A percentile compares a stretch with the other conserved stretches of the same genome.
Conservation (phyloP, 2,113 vertebrate species). For the Potamarius usumacintae region DNA sequence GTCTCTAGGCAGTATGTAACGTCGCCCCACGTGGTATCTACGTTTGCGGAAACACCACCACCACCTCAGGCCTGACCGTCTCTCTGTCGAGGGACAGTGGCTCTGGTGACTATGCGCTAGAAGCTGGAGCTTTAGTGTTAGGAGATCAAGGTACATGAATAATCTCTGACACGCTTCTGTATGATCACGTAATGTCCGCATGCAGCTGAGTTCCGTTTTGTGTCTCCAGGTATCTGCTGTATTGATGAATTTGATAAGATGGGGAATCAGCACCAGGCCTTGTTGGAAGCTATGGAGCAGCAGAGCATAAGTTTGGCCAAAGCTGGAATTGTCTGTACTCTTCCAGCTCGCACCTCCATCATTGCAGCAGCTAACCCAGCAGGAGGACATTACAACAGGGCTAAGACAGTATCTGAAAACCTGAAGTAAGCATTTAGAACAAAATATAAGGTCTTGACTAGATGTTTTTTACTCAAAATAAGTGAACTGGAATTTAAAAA, state of each 20-base stretch:
- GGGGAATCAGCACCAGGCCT: conserved; percentile 92
- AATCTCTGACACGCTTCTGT: not conserved
- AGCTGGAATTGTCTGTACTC: conserved; percentile 91
- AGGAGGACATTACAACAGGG: conserved; percentile 96
- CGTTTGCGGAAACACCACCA: conserved; percentile 96
- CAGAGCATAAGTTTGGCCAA: conserved; percentile 97
- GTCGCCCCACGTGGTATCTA: conserved; percentile 94
- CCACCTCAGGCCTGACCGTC: conserved; percentile 90
- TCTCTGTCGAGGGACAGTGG: conserved; percentile 87
- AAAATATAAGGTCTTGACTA: not conserved
- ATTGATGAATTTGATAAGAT: conserved; percentile 99
- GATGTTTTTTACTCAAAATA: not conserved
- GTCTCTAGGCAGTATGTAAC: conserved; percentile 86
- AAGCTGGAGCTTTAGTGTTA: conserved; percentile 94
- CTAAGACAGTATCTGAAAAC: conserved; percentile 95
- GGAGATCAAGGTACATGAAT: conserved; percentile 88
- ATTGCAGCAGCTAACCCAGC: conserved; percentile 92
- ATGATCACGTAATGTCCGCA: not conserved
- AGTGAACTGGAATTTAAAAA: not conserved
- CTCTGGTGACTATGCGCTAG: conserved; percentile 91
- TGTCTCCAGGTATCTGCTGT: conserved; percentile 86
- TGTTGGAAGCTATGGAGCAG: conserved; percentile 98
- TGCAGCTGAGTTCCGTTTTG: not conserved
- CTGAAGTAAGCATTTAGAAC: conserved; percentile 79
- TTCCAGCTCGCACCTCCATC: conserved; percentile 92